A percentile compares a stretch with the other conserved stretches of the same genome.
Evolutionary conservation across 2,113 vertebrate genomes (phyloP).

Genomic region (Platichthys flesus): DNA sequence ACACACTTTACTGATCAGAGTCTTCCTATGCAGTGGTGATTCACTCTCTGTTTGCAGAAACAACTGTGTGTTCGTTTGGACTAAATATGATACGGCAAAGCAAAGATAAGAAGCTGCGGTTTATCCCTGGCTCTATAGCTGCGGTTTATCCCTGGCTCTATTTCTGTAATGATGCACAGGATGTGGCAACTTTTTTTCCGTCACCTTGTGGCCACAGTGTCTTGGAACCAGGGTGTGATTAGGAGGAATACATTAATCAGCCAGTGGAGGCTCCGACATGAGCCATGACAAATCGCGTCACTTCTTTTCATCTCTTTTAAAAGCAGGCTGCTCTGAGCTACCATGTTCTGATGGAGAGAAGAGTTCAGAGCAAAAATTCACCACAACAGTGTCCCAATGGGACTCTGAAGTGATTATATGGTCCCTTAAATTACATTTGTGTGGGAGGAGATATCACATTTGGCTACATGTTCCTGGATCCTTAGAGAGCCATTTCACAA

Average conservation of each 20-base stretch:
- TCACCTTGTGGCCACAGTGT: conserved; percentile 15
- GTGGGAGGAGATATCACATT: conserved; percentile 22
- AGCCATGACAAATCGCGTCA: conserved; percentile 30
- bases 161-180: conserved; percentile 6
- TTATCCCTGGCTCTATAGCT: conserved; percentile 2
- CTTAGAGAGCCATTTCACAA: conserved; percentile 11
- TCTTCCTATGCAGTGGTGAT: no score
- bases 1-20: not conserved
- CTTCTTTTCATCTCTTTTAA: conserved; percentile 25
- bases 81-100: not conserved
- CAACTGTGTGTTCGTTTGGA: not conserved
- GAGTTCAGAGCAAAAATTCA: conserved; percentile 21
- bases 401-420: conserved; percentile 31
- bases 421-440: conserved; percentile 27
- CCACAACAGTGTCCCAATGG: conserved; percentile 12
- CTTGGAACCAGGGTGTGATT: conserved; percentile 14
- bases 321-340: conserved; percentile 20
- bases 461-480: not conserved
- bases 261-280: conserved; percentile 18
- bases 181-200: not conserved
- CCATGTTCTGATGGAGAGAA: conserved; percentile 1
- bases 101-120: conserved; percentile 5
- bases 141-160: not conserved
- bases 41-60: not conserved
- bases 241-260: conserved; percentile 36